Evolutionary conservation across 2,113 vertebrate species (phyloP), one percentile per base, ranked within the genome.

Genomic region (Myodes glareolus): DNA sequence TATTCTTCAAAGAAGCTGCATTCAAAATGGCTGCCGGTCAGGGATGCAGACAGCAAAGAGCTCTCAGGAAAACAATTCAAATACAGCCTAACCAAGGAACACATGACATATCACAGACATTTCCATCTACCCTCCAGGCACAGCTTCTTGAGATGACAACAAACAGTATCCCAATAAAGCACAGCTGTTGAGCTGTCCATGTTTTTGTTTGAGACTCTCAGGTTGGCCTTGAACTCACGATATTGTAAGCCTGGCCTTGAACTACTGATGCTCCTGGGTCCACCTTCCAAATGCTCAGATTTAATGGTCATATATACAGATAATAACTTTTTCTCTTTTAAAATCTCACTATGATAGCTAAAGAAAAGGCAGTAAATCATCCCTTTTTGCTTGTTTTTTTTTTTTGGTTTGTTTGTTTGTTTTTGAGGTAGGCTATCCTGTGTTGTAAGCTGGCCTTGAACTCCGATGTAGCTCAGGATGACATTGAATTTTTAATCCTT

Each of bases 281-380:
- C 21, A 52, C 33, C 33, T 70, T 70, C 45, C 33, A 70, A 67
- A 36, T 72, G 86, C 36, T 52, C 67, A 36, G 33, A 88, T 75
- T 76, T 55, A 89, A 90, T 42, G 17, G 25, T 52, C 33, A 95
- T n/a, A 73, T 12, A 77, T 2, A 85, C 7, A 90, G 72, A 91
- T 23, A 84, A 16, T 8, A 91, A n/a, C 12, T 7, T 72, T 90
- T 68, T 88, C 29, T 68, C 25, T 45, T 45, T 8, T 25, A 39
- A 25, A 75, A 52, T 52, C 63, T 95, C 45, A 88, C 14, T 87
- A 82, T 76, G 75, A 82, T 92, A 81, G 95, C 70, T 76, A 73
- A 91, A 95, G 42, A 50, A 17, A 77, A 72, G 52, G 80, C 50
- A 73, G 10, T 50, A 76, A 77, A 55, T 50, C 4, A 90, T 50